Base-by-base conservation (phyloP, 2,888 invertebrate species). In the Callyntrura guangdongensis region DNA sequence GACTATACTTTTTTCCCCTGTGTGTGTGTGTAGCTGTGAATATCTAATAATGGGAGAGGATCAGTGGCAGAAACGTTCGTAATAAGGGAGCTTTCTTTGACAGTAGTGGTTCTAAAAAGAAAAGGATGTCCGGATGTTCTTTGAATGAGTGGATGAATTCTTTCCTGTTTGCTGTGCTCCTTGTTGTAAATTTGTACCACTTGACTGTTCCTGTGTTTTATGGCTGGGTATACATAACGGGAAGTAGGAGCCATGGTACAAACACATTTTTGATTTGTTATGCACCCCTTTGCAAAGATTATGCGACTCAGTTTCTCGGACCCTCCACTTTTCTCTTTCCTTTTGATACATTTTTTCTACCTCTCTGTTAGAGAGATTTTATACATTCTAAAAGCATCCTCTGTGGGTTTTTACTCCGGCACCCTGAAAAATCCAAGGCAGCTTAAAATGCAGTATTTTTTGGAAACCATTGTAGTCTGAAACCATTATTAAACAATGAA, bases 251-350 rank as follows among this genome's bases (percentile, higher is more conserved):
- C 17, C n/a, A n/a, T n/a, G 22, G 20, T 20, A 61, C 11, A n/a
- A n/a, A 20, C 14, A 61, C 11, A 36, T 25, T 27, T 53, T 22
- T 81, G 79, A 81, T 81, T 81, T 81, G 56, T 56, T 81, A 81
- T 81, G 59, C 79, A 81, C 79, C 79, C 79, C 79, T 81, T 61
- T 22, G 22, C n/a, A n/a, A n/a, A n/a, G n/a, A n/a, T n/a, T n/a
- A n/a, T n/a, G n/a, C 56, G 56, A 56, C 12, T 56, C 56, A 17
- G 17, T 22, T n/a, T 20, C 22, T 61, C 22, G 22, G 79, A 27
- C 59, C 1, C 22, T 79, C 56, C 25, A 11, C 53, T 56, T 59
- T 6, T 61, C 14, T 61, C 22, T 61, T 3, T 61, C 20, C 20
- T 20, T 8, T 61, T 61, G 9, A n/a, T 17, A 14, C 59, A n/a